Base-by-base conservation (phyloP, 2,113 vertebrate genomes). In the Tretioscincus oriximinensis region DNA sequence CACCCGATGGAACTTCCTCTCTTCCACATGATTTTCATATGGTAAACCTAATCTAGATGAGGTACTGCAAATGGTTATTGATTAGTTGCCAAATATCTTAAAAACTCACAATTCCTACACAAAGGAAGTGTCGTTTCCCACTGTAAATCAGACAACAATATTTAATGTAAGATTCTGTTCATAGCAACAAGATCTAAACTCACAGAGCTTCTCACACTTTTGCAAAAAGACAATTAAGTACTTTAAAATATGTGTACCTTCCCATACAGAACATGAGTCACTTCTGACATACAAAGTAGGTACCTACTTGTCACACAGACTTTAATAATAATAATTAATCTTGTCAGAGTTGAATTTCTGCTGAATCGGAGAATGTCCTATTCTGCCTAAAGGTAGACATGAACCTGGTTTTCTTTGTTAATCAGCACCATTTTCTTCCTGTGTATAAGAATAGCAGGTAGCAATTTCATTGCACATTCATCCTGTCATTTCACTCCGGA, bases 271-370 rank as follows among this genome's bases (percentile, higher is more conserved):
- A 61, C 31, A 68, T 61, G 73, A 67, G 54, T 61, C 73, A 69
- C 61, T 81, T 20, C n/a, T 61, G 61, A 68, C 73, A 47, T 69
- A 9, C 65, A 47, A 73, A 49, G 65, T 49, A 12, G 28, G 54
- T 45, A 76, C 35, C 35, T 10, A 12, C 73, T 76, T 76, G 26
- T 54, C 73, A 47, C 58, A 18, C 26, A 28, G 66, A 47, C 51
- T 47, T 81, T 69, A 81, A 76, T 81, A 81, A 81, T 76, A 68
- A 81, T 81, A 81, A 76, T 81, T 76, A 69, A 81, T 81, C 65
- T 47, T 61, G 35, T 26, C 31, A 6, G 64, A 61, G 26, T 29
- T 35, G 11, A 35, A 31, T 61, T 81, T 76, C 66, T 22, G 49
- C 51, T 45, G 51, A 26, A 61, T 65, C 31, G 21, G 64, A 58